Evolutionary conservation across 2,113 vertebrate species (phyloP).

Genomic region (Setophaga kirtlandii): DNA sequence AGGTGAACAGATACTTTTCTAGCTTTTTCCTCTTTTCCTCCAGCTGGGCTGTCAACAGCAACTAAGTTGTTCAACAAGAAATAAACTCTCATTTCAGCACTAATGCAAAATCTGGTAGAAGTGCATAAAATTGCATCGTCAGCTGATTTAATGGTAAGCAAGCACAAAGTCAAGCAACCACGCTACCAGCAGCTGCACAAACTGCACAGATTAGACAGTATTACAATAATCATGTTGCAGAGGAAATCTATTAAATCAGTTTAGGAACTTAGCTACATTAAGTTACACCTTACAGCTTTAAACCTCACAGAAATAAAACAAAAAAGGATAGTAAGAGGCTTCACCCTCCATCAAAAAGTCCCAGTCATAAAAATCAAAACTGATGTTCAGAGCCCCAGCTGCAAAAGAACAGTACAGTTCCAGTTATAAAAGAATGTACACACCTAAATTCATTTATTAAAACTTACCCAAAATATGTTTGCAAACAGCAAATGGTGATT

Average conservation of each 20-base stretch:
- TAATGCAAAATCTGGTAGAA: not conserved
- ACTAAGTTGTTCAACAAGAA: not conserved
- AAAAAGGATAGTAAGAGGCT: not conserved
- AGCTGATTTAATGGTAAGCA: not conserved
- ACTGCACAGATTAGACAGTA: not conserved
- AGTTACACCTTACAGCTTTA: not conserved
- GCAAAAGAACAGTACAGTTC: not conserved
- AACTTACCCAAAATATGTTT: slow-evolving; percentile 96
- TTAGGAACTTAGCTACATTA: not conserved
- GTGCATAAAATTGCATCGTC: not conserved
- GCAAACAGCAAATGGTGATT: slow-evolving; percentile 97
- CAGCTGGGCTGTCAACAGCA: not conserved
- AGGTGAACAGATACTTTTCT: not conserved
- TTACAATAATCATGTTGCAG: not conserved
- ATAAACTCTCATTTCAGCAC: not conserved
- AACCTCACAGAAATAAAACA: not conserved
- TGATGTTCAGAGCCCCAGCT: not conserved
- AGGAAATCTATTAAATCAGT: not conserved
- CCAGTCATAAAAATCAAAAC: not conserved
- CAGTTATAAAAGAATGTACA: not conserved
- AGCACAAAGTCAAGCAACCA: not conserved
- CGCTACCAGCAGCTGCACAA: not conserved
- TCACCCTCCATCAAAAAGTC: not conserved
- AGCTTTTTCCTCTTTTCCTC: not conserved
- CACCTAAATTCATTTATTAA: not conserved